Evolutionary conservation across 2,888 invertebrate genomes (phyloP).

Genomic region (Cephus nigrinus): DNA sequence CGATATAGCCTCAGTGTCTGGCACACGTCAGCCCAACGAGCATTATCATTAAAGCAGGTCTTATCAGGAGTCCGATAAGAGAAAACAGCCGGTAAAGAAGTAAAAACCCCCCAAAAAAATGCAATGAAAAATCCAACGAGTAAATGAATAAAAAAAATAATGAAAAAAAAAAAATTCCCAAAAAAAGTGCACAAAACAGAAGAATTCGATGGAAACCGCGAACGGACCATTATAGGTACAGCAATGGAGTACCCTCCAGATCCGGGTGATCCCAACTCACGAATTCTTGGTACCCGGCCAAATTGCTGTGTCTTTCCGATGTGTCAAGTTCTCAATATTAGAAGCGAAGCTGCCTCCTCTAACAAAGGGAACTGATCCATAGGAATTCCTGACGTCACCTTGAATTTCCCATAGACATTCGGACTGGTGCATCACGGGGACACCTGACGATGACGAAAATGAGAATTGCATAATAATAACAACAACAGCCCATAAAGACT

Average conservation of each 20-base stretch:
- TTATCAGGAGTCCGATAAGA: background rate
- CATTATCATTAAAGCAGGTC: background rate
- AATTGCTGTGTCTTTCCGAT: conserved; percentile 41
- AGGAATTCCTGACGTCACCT: background rate
- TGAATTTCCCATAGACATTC: background rate
- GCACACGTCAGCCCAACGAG: background rate
- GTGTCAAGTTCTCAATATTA: conserved; percentile 48
- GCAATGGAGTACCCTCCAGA: background rate
- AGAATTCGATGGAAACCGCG: background rate
- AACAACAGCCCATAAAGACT: background rate
- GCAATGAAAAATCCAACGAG: background rate
- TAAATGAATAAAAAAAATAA: background rate
- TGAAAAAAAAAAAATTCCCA: background rate
- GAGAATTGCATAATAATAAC: background rate
- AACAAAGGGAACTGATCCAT: background rate
- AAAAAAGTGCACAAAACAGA: background rate
- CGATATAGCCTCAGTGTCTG: background rate
- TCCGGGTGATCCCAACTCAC: conserved; percentile 31
- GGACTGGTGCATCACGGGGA: background rate
- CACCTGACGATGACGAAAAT: background rate
- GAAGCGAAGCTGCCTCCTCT: background rate
- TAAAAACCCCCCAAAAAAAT: background rate
- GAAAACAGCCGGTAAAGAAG: background rate
- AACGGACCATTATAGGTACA: background rate
- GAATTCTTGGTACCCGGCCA: conserved; percentile 47